Evolutionary conservation across 2,113 vertebrate genomes (phyloP).

Genomic region (Todiramphus saurophagus): DNA sequence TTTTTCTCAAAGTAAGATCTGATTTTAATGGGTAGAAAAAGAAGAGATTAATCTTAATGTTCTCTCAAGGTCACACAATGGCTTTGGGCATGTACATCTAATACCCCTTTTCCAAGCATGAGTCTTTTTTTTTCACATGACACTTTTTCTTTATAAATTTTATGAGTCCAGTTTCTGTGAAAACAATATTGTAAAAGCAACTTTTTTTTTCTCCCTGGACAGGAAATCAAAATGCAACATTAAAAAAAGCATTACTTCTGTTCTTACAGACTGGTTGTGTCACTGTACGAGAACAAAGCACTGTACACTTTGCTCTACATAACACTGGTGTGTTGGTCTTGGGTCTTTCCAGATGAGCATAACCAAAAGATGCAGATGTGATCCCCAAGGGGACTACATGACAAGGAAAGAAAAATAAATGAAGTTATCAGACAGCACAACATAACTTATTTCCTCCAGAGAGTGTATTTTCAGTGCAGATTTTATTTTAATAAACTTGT

Average conservation of each 20-base stretch:
- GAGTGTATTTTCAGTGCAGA: background rate
- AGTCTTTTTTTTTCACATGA: background rate
- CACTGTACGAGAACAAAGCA: background rate
- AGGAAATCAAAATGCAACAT: background rate
- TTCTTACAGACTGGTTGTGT: background rate
- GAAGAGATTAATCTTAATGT: background rate
- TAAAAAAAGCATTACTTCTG: background rate
- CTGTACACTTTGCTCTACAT: background rate
- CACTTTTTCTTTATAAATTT: background rate
- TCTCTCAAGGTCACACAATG: background rate
- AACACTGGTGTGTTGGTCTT: background rate
- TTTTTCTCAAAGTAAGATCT: background rate
- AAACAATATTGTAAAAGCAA: background rate
- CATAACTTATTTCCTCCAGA: background rate
- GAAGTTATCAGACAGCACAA: background rate
- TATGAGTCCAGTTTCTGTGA: background rate
- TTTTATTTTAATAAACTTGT: slow-evolving; percentile 22
- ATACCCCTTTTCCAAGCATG: background rate
- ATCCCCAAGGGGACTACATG: background rate
- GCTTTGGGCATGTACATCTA: background rate
- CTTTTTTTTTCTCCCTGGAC: background rate
- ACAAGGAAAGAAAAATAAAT: background rate
- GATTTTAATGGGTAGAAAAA: background rate
- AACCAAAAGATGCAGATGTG: background rate
- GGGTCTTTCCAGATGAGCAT: background rate